Conservation (phyloP, 2,888 invertebrate genomes). For the Aspidapion aeneum region DNA sequence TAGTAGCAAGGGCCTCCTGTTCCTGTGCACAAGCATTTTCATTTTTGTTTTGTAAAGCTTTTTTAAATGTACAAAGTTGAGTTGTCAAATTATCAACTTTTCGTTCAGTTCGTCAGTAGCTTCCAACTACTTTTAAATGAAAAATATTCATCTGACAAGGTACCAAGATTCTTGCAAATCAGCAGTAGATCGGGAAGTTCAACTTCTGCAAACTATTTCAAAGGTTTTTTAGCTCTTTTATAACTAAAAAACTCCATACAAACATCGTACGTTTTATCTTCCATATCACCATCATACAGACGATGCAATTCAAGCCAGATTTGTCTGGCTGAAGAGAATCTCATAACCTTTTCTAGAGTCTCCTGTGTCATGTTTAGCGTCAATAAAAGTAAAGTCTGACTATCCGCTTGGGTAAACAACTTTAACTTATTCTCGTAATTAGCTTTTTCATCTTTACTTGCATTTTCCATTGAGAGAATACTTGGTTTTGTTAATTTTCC, state of each 20-base stretch:
- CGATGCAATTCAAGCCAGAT: background rate
- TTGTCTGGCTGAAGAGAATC: background rate
- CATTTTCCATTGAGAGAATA: background rate
- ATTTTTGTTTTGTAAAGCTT: background rate
- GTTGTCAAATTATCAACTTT: conserved; percentile 1
- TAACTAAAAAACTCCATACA: background rate
- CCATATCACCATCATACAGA: background rate
- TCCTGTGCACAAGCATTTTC: too few relatives aligned
- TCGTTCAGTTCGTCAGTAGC: background rate
- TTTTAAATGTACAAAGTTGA: background rate
- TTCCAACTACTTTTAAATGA: background rate
- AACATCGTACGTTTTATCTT: background rate
- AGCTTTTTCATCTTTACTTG: background rate
- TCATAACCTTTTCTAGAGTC: background rate
- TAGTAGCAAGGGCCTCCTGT: background rate
- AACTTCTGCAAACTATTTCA: background rate
- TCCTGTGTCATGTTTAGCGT: background rate
- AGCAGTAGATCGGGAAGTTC: background rate
- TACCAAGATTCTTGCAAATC: background rate
- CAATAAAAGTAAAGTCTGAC: background rate
- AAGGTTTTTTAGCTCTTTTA: background rate
- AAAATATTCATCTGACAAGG: background rate
- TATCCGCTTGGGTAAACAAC: background rate
- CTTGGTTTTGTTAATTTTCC: background rate
- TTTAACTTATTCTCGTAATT: background rate